Evolutionary conservation across 2,888 invertebrate species (phyloP).

Genomic region (Xiphydria camelus): DNA sequence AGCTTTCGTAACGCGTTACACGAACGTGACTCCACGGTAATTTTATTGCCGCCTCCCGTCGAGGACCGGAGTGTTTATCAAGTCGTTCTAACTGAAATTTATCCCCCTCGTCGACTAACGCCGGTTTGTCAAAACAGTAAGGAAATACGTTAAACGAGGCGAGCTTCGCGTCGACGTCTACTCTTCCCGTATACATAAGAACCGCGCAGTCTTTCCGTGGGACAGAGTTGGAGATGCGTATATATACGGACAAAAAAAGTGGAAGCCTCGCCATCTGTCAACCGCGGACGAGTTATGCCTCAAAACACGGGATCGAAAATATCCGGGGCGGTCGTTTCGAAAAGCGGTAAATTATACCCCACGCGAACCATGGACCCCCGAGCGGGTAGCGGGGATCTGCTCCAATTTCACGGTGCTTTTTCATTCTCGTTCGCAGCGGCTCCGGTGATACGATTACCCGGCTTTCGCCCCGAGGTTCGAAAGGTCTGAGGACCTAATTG

Average conservation of each 20-base stretch:
- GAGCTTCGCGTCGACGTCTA: slow-evolving; percentile 17
- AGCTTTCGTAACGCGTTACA: slow-evolving; percentile 9
- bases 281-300: slow-evolving; percentile 7
- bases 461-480: no score
- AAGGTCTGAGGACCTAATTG: no score
- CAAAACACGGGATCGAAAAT: neutral
- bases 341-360: no score
- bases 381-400: no score
- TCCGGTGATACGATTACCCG: no score
- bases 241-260: slow-evolving; percentile 27
- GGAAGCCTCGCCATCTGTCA: slow-evolving; percentile 27
- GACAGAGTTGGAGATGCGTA: no score
- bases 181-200: no score
- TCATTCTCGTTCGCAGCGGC: no score
- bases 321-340: neutral
- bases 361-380: no score
- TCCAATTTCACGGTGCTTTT: no score
- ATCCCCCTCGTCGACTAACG: slow-evolving; percentile 25
- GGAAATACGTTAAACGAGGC: slow-evolving; percentile 29
- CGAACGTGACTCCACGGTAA: no score
- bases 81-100: slow-evolving; percentile 24
- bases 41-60: neutral
- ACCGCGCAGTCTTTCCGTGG: no score
- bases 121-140: slow-evolving; percentile 33
- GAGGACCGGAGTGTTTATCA: slow-evolving; percentile 20